phyloP scores from a whole-genome alignment of 2,113 vertebrate species.

The Pachyramphus minor region DNA sequence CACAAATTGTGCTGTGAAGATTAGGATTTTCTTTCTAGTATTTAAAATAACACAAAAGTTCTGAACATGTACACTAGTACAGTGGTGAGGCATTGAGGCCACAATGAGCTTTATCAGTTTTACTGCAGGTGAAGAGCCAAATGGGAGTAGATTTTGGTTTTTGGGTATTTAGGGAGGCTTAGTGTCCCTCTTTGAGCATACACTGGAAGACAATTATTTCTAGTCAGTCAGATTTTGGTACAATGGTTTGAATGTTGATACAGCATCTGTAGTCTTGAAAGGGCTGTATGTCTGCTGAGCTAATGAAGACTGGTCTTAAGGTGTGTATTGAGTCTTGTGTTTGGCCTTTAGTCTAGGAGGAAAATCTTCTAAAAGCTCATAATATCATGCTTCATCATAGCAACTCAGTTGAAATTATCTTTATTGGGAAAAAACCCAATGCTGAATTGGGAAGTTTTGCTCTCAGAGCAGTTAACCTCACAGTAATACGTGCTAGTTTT shows the following conservation, averaged over 20 bases:
- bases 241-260: neutral
- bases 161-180: neutral
- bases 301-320: neutral
- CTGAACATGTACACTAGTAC: neutral
- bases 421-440: neutral
- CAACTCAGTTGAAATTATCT: neutral
- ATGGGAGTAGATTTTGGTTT: neutral
- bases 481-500: neutral
- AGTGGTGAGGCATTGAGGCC: neutral
- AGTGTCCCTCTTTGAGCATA: neutral
- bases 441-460: neutral
- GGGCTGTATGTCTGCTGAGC: neutral
- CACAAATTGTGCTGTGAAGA: neutral
- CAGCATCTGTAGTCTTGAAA: neutral
- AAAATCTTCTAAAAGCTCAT: neutral
- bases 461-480: neutral
- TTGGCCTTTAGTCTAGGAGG: conserved; percentile 11
- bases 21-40: neutral
- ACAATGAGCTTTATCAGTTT: neutral
- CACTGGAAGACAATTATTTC: neutral
- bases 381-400: neutral
- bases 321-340: neutral
- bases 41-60: neutral
- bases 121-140: neutral
- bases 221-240: neutral